These are phyloP conservation scores for Cheilosia pagana DNA, from an alignment of 2,888 invertebrate genomes.

Conservation along the genomic window DNA sequence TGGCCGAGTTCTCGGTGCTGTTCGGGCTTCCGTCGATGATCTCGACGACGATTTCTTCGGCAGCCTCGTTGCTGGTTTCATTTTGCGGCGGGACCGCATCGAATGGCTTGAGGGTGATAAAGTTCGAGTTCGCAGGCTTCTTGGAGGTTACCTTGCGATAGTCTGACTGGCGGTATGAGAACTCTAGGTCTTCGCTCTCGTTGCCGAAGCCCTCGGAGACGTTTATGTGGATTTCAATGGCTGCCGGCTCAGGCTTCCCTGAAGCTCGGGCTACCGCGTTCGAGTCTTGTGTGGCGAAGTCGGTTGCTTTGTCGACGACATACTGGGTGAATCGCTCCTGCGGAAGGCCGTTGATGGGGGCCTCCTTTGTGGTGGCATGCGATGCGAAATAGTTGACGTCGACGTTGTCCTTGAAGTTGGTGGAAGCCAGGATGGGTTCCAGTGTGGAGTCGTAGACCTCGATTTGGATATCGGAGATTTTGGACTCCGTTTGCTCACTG, in stretches of 20 bases:
- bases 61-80: conserved; percentile 76
- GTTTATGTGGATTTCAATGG: conserved; percentile 82
- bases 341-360: conserved; percentile 75
- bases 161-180: conserved; percentile 80
- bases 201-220: conserved; percentile 82
- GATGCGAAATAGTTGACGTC: conserved; percentile 76
- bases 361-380: conserved; percentile 77
- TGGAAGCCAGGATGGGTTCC: conserved; percentile 81
- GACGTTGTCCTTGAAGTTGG: conserved; percentile 79
- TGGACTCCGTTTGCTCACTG: conserved; percentile 79
- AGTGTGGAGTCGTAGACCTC: conserved; percentile 82
- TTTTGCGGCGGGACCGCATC: conserved; percentile 49
- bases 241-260: conserved; percentile 81
- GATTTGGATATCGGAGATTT: conserved; percentile 82
- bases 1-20: conserved; percentile 78
- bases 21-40: conserved; percentile 80
- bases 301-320: conserved; percentile 80
- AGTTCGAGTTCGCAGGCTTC: conserved; percentile 55
- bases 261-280: conserved; percentile 68
- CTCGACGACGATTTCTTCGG: conserved; percentile 82
- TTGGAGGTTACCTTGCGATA: conserved; percentile 51
- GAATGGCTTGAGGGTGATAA: conserved; percentile 55
- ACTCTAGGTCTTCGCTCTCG: conserved; percentile 81
- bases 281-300: conserved; percentile 80
- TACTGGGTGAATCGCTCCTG: conserved; percentile 82